Conservation (phyloP, 2,888 invertebrate species). For the Axea sp. region DNA sequence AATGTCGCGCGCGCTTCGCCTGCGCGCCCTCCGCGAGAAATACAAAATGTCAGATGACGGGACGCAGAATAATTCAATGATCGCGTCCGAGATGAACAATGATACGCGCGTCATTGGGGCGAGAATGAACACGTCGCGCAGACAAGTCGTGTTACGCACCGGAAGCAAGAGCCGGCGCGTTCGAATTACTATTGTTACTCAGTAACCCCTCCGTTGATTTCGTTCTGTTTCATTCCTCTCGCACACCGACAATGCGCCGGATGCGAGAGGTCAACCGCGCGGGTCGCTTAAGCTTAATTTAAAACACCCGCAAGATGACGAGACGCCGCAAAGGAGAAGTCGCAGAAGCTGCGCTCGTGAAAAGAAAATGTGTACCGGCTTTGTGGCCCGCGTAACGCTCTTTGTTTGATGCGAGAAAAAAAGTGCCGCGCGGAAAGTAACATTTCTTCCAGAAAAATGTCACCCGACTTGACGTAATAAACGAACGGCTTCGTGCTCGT, state of each 20-base stretch:
- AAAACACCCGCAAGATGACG: conserved; percentile 61
- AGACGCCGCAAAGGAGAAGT: conserved; percentile 17
- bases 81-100: no score
- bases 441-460: no score
- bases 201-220: conserved; percentile 70
- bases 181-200: conserved; percentile 78
- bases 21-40: no score
- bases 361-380: conserved; percentile 1
- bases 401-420: no score
- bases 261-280: conserved; percentile 75
- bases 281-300: conserved; percentile 75
- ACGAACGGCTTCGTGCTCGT: no score
- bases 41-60: no score
- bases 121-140: conserved; percentile 39
- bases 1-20: no score
- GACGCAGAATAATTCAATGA: no score
- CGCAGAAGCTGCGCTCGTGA: conserved; percentile 13
- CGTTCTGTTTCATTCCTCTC: conserved; percentile 76
- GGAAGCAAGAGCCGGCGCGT: conserved; percentile 77
- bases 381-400: no score
- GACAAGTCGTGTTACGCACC: conserved; percentile 64
- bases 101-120: conserved; percentile 11
- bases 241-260: conserved; percentile 71
- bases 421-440: no score
- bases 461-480: no score